Evolutionary conservation across 2,113 vertebrate genomes (phyloP).

Genomic region (Terrapene triunguis): DNA sequence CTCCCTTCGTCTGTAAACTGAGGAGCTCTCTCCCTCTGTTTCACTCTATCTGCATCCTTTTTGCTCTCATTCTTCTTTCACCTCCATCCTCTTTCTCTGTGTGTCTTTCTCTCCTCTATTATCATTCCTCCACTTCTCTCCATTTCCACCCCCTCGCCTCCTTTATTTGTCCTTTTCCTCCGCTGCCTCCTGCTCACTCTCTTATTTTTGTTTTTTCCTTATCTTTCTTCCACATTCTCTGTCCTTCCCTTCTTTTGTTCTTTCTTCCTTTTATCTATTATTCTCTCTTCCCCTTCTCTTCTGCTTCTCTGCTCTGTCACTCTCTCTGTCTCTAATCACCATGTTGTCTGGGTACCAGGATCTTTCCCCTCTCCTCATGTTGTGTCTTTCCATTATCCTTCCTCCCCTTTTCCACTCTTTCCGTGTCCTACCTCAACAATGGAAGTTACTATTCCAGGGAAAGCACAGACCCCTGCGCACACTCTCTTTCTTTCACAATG

Average conservation of each 20-base stretch:
- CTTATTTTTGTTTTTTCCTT: background rate
- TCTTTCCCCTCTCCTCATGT: slow-evolving; percentile 23
- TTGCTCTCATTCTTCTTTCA: background rate
- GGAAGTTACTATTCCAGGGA: slow-evolving; percentile 45
- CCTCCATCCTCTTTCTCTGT: background rate
- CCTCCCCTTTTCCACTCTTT: background rate
- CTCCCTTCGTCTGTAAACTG: background rate
- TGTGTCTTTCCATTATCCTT: slow-evolving; percentile 56
- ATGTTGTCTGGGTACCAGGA: slow-evolving; percentile 6
- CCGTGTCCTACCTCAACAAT: slow-evolving; percentile 44
- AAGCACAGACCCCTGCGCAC: slow-evolving; percentile 47
- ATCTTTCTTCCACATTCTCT: background rate
- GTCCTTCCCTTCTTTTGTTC: background rate
- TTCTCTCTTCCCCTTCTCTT: background rate
- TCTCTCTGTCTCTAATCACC: slow-evolving; percentile 5
- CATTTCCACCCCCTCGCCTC: background rate
- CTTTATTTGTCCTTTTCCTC: background rate
- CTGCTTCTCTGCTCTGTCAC: background rate
- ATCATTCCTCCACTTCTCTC: background rate
- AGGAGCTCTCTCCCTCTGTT: background rate
- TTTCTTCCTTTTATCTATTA: background rate
- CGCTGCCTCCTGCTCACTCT: background rate
- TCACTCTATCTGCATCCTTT: background rate
- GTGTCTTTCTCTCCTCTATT: background rate
- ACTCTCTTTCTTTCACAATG: slow-evolving; percentile 43